phyloP scores from a whole-genome alignment of 2,113 vertebrate species.

The Nanger granti region DNA sequence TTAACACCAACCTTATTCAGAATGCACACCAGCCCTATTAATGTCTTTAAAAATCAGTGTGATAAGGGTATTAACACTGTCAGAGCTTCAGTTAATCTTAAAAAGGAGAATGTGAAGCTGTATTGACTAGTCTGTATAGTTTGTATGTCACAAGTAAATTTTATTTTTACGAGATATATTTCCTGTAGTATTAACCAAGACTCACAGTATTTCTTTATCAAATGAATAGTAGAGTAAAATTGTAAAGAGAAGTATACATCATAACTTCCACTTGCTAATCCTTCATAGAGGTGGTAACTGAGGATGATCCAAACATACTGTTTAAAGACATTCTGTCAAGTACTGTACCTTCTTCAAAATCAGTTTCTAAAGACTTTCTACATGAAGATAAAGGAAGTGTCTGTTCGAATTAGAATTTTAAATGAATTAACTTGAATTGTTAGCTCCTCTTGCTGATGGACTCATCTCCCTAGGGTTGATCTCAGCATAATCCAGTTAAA shows the following conservation, averaged over 20 bases:
- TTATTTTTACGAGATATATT: slow-evolving; percentile 16
- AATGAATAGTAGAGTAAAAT: not conserved
- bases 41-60: not conserved
- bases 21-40: not conserved
- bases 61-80: not conserved
- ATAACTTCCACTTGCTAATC: not conserved
- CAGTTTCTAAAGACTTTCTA: not conserved
- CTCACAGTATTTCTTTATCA: not conserved
- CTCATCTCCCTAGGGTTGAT: not conserved
- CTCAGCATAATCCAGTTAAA: not conserved
- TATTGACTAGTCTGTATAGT: not conserved
- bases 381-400: slow-evolving; percentile 3
- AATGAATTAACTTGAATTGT: not conserved
- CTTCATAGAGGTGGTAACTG: not conserved
- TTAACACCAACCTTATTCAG: not conserved
- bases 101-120: not conserved
- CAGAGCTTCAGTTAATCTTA: not conserved
- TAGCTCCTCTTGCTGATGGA: not conserved
- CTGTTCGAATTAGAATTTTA: not conserved
- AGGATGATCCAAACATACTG: not conserved
- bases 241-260: not conserved
- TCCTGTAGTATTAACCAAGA: slow-evolving; percentile 7
- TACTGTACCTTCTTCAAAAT: not conserved
- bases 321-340: not conserved
- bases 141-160: not conserved